These are phyloP conservation scores for Apodemia arnacis DNA, from an alignment of 2,888 invertebrate species.

Conservation along the genomic window DNA sequence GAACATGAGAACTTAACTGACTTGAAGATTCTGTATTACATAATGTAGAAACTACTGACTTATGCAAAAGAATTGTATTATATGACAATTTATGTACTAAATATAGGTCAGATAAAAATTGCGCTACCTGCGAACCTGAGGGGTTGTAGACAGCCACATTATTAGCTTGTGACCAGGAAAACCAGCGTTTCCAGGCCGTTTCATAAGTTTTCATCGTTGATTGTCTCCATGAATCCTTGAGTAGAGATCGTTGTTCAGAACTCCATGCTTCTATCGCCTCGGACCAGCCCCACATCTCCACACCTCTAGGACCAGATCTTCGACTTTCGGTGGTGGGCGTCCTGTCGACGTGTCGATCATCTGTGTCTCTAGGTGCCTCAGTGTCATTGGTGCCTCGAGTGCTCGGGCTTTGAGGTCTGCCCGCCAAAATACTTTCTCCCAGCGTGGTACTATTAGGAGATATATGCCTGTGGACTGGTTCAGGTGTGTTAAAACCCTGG, in stretches of 20 bases:
- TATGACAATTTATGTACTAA: conserved; percentile 6
- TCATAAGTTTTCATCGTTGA: conserved; percentile 47
- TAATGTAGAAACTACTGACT: conserved; percentile 65
- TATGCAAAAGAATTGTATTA: conserved; percentile 65
- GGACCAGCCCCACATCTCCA: conserved; percentile 79
- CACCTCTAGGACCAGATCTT: conserved; percentile 66
- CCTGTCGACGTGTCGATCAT: conserved; percentile 65
- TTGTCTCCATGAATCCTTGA: conserved; percentile 35
- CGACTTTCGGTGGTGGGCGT: conserved; percentile 44
- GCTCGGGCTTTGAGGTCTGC: conserved; percentile 55
- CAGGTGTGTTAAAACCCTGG: conserved; percentile 54
- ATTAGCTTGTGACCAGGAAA: conserved; percentile 27
- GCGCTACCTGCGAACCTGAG: conserved; percentile 30
- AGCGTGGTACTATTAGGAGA: conserved; percentile 23
- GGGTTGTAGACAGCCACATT: conserved; percentile 14
- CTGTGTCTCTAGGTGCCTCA: conserved; percentile 54
- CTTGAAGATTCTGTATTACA: conserved; percentile 42
- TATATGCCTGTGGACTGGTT: conserved; percentile 30
- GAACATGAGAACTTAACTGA: conserved; percentile 46
- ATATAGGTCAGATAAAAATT: not conserved
- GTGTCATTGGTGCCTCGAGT: conserved; percentile 47
- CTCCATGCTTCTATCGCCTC: conserved; percentile 15
- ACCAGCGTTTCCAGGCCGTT: conserved; percentile 40
- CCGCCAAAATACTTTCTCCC: conserved; percentile 30
- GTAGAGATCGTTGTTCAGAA: conserved; percentile 15